These are phyloP conservation scores for Salticus scenicus DNA, from an alignment of 2,888 invertebrate genomes.

Conservation along the genomic window DNA sequence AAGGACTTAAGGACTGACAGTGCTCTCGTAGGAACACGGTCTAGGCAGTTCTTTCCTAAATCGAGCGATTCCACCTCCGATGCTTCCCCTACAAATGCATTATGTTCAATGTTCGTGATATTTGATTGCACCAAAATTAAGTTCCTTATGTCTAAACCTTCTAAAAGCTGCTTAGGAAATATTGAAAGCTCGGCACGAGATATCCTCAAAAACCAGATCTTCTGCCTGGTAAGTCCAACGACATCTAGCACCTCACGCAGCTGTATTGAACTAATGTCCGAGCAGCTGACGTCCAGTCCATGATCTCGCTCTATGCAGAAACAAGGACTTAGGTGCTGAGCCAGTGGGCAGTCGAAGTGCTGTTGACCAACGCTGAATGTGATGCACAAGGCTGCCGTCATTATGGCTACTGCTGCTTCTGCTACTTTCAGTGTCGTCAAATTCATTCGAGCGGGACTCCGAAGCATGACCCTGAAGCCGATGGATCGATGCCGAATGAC, in stretches of 20 bases:
- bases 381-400: slow-evolving; percentile 46
- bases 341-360: slow-evolving; percentile 43
- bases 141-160: slow-evolving; percentile 90
- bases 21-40: slow-evolving; percentile 74
- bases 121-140: slow-evolving; percentile 90
- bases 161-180: slow-evolving; percentile 85
- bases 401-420: slow-evolving; percentile 22
- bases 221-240: slow-evolving; percentile 59
- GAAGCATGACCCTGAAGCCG: slow-evolving; percentile 59
- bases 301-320: slow-evolving; percentile 89
- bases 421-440: slow-evolving; percentile 20
- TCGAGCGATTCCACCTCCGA: slow-evolving; percentile 87
- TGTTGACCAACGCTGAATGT: slow-evolving; percentile 6
- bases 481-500: slow-evolving; percentile 31
- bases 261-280: slow-evolving; percentile 76
- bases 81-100: slow-evolving; percentile 90
- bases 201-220: slow-evolving; percentile 90
- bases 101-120: slow-evolving; percentile 89
- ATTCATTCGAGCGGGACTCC: slow-evolving; percentile 46
- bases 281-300: slow-evolving; percentile 87
- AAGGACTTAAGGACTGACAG: slow-evolving; percentile 76
- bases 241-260: slow-evolving; percentile 68
- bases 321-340: slow-evolving; percentile 80
- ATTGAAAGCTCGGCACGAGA: slow-evolving; percentile 90
- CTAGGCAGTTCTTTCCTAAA: slow-evolving; percentile 89